These are phyloP conservation scores for Centropyge bicolor DNA, from an alignment of 2,797 vertebrate genomes.

Conservation along the genomic window DNA sequence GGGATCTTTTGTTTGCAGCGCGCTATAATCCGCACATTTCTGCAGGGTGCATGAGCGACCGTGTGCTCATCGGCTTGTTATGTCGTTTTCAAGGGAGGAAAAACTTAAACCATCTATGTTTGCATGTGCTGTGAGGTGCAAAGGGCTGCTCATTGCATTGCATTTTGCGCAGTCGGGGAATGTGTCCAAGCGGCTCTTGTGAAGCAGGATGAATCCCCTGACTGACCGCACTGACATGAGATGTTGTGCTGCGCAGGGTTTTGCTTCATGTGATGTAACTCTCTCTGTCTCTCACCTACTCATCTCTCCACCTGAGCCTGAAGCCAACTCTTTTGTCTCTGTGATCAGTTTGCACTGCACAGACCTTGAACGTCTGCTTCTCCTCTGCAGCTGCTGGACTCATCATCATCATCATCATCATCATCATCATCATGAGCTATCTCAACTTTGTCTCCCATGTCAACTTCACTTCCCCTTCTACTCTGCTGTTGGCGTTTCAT, in stretches of 20 bases:
- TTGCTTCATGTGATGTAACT: constrained; percentile 70
- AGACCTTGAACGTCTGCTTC: constrained; percentile 16
- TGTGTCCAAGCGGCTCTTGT: constrained; percentile 4
- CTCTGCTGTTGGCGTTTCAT: constrained; percentile 24
- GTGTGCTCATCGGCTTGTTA: background rate
- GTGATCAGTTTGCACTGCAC: constrained; percentile 55
- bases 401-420: constrained; percentile 10
- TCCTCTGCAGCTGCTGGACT: constrained; percentile 39
- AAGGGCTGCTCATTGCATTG: constrained; percentile 21
- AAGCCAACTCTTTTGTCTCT: constrained; percentile 62
- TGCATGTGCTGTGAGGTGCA: constrained; percentile 1
- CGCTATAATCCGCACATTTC: constrained; percentile 52
- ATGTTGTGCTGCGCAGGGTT: constrained; percentile 38
- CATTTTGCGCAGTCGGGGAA: constrained; percentile 32
- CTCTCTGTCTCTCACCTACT: constrained; percentile 37
- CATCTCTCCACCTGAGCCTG: constrained; percentile 56
- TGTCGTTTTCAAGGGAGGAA: constrained; percentile 18
- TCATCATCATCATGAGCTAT: constrained; percentile 21
- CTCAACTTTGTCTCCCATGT: constrained; percentile 31
- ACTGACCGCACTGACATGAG: constrained; percentile 43
- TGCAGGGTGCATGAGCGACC: constrained; percentile 49
- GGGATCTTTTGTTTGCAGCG: constrained; percentile 52
- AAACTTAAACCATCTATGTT: constrained; percentile 47
- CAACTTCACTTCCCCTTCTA: constrained; percentile 30
- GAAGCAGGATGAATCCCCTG: constrained; percentile 6